Evolutionary conservation across 2,797 vertebrate genomes (phyloP).

Genomic region (Babyrousa celebensis): DNA sequence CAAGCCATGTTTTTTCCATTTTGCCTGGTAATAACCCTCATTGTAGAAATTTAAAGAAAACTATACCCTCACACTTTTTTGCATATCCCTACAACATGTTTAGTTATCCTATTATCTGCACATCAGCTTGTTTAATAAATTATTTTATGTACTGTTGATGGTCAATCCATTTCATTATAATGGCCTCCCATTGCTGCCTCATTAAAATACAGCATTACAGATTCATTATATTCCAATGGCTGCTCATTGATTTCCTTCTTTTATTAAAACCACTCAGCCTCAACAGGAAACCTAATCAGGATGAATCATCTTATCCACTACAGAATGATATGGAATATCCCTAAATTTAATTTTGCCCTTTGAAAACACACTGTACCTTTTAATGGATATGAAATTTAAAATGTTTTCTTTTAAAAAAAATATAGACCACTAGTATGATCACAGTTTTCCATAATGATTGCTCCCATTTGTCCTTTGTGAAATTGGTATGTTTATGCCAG

Average conservation of each 20-base stretch:
- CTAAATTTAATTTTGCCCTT: constrained; percentile 66
- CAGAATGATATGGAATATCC: constrained; percentile 44
- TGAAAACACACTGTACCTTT: constrained; percentile 20
- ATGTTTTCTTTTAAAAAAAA: constrained; percentile 13
- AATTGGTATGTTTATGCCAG: not conserved
- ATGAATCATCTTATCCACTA: constrained; percentile 70
- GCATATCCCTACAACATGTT: not conserved
- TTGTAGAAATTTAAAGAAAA: constrained; percentile 21
- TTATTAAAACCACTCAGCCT: constrained; percentile 79
- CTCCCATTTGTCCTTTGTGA: not conserved
- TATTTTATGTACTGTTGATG: constrained; percentile 72
- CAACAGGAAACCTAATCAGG: constrained; percentile 73
- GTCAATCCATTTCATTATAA: constrained; percentile 77
- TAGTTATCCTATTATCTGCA: constrained; percentile 13
- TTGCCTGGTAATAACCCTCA: not conserved
- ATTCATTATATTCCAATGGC: constrained; percentile 77
- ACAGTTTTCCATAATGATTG: not conserved
- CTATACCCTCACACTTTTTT: not conserved
- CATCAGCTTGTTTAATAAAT: constrained; percentile 76
- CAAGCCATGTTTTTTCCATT: not conserved
- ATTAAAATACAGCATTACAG: constrained; percentile 83
- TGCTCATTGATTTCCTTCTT: constrained; percentile 78
- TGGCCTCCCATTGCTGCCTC: constrained; percentile 65
- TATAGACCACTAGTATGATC: not conserved
- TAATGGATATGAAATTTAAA: constrained; percentile 6